Percentiles rank a stretch among this genome's conserved stretches.
Conservation (phyloP, 2,888 invertebrate genomes). For the Leucophenga montana region DNA sequence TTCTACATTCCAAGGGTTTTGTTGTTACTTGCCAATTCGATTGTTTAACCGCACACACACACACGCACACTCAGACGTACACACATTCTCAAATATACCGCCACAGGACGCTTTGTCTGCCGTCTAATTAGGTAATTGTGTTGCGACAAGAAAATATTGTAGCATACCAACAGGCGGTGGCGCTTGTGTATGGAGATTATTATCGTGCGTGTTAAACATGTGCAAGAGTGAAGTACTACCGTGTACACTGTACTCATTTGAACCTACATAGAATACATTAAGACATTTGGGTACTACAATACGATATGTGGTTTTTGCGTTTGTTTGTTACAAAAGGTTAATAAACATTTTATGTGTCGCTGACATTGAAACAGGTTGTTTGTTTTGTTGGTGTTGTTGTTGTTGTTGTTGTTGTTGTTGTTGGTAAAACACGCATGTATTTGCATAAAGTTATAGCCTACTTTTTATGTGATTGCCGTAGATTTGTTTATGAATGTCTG, state of each 20-base stretch:
- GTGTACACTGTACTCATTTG: too few species aligned
- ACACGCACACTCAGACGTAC: too few species aligned
- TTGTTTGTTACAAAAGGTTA: slow-evolving; percentile 45
- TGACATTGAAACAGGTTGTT: slow-evolving; percentile 6
- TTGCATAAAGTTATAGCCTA: slow-evolving; percentile 25
- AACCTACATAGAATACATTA: too few species aligned
- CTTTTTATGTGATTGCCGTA: slow-evolving; percentile 24
- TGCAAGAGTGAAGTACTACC: neutral
- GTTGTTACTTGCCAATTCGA: slow-evolving; percentile 33
- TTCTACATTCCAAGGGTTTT: slow-evolving; percentile 37
- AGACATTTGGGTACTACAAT: neutral
- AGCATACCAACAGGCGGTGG: slow-evolving; percentile 7
- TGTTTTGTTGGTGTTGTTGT: too few species aligned
- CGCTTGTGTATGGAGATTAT: neutral
- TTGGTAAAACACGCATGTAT: slow-evolving; percentile 18
- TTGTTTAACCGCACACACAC: neutral
- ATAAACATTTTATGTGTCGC: slow-evolving; percentile 58
- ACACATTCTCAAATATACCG: neutral
- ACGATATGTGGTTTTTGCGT: too few species aligned
- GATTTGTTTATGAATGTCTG: slow-evolving; percentile 45
- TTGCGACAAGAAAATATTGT: slow-evolving; percentile 23
- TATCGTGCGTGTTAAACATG: slow-evolving; percentile 19
- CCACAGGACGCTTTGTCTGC: slow-evolving; percentile 4
- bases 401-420: slow-evolving; percentile 14
- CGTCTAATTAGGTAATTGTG: slow-evolving; percentile 53